These are phyloP conservation scores for Falco berigora DNA, from an alignment of 2,797 vertebrate genomes.

Conservation along the genomic window DNA sequence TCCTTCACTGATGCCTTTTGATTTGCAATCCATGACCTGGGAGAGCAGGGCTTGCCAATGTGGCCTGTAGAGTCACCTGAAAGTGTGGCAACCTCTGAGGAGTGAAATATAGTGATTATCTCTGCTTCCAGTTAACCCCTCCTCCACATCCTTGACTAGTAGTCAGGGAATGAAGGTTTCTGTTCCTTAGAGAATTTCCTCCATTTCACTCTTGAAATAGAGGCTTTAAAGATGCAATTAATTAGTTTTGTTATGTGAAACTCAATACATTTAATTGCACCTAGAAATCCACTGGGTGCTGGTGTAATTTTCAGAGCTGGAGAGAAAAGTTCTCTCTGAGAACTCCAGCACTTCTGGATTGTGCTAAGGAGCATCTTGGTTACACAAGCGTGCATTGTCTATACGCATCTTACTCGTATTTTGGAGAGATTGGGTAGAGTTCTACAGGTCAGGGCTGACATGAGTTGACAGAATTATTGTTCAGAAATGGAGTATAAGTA, in stretches of 20 bases:
- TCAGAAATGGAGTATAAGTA: neutral
- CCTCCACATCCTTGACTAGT: neutral
- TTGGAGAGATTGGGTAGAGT: neutral
- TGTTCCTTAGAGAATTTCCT: neutral
- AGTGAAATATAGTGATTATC: neutral
- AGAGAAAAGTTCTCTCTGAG: neutral
- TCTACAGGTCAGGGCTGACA: neutral
- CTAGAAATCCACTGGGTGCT: neutral
- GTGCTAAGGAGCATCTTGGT: neutral
- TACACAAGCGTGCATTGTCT: neutral
- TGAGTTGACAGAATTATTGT: neutral
- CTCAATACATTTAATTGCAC: neutral
- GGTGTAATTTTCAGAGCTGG: neutral
- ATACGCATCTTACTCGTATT: neutral
- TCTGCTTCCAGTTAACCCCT: neutral
- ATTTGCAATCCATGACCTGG: neutral
- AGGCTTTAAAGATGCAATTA: neutral
- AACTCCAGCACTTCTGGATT: neutral
- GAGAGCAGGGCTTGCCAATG: neutral
- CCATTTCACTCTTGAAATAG: neutral
- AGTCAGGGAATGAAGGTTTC: neutral
- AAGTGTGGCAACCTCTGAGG: neutral
- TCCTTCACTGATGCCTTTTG: neutral
- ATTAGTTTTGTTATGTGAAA: neutral
- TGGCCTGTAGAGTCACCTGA: neutral